Conservation (phyloP, 2,888 invertebrate species). For the Drosophila merina region DNA sequence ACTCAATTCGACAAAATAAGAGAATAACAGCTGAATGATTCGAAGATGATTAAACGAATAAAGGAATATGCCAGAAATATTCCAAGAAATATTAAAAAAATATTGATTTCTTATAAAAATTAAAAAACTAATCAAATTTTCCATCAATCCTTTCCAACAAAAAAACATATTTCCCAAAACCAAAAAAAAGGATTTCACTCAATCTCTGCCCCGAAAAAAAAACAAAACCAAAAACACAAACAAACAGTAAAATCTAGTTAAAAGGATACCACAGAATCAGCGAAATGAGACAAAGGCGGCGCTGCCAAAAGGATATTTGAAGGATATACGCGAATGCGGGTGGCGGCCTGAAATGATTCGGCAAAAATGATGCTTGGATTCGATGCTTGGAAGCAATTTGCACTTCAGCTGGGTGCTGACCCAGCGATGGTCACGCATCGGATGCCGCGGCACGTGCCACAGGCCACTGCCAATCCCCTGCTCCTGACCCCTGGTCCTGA, state of each 20-base stretch:
- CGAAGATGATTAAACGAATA: too few species aligned
- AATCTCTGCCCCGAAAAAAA: background rate
- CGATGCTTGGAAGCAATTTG: constrained; percentile 33
- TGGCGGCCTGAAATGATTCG: constrained; percentile 6
- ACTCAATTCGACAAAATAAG: constrained; percentile 17
- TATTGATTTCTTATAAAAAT: too few species aligned
- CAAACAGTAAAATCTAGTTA: background rate
- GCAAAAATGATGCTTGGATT: constrained; percentile 4
- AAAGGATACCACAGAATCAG: constrained; percentile 1
- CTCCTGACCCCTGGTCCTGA: background rate
- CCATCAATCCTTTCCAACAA: too few species aligned
- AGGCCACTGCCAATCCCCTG: background rate
- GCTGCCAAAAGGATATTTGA: constrained; percentile 1
- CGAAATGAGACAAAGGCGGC: background rate
- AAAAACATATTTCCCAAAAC: too few species aligned
- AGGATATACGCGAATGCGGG: background rate
- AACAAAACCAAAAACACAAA: background rate
- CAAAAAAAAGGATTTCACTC: background rate
- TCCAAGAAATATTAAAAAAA: too few species aligned
- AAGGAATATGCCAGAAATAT: too few species aligned
- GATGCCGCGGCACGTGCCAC: constrained; percentile 42
- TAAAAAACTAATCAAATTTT: too few species aligned
- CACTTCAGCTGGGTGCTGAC: constrained; percentile 33
- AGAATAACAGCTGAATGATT: background rate
- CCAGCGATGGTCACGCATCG: constrained; percentile 34